Evolutionary conservation across 1,140 invertebrate species (phyloP).

Genomic region (Pinna nobilis): DNA sequence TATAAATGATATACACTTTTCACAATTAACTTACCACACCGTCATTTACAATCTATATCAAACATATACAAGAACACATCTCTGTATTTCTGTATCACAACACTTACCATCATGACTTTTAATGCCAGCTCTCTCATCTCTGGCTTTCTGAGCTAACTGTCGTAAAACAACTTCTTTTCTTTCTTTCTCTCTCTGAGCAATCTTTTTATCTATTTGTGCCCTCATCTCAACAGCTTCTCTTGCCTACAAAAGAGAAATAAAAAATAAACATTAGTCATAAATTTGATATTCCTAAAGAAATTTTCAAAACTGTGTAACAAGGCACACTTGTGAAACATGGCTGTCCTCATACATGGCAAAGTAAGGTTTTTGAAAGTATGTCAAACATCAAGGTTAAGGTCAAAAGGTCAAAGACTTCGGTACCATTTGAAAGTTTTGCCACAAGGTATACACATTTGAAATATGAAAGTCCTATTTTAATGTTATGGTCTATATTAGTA

Average conservation of each 20-base stretch:
- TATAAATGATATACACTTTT: not conserved
- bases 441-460: too few relatives aligned
- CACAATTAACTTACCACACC: too few relatives aligned
- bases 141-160: constrained; percentile 94
- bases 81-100: not conserved
- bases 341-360: too few relatives aligned
- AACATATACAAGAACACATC: not conserved
- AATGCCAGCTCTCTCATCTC: constrained; percentile 92
- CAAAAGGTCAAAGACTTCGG: too few relatives aligned
- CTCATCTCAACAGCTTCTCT: constrained; percentile 97
- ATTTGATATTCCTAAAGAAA: not conserved
- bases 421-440: too few relatives aligned
- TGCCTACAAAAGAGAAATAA: constrained; percentile 76
- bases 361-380: too few relatives aligned
- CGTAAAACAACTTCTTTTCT: constrained; percentile 97
- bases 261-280: not conserved
- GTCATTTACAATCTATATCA: not conserved
- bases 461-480: too few relatives aligned
- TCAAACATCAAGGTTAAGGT: too few relatives aligned
- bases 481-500: too few relatives aligned
- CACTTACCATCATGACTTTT: constrained; percentile 57
- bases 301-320: not conserved
- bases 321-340: not conserved
- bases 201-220: constrained; percentile 95
- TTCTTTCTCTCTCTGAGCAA: constrained; percentile 98